Evolutionary conservation across 2,113 vertebrate species (phyloP), one percentile per base, ranked within the genome.

Genomic region (Malurus melanocephalus): DNA sequence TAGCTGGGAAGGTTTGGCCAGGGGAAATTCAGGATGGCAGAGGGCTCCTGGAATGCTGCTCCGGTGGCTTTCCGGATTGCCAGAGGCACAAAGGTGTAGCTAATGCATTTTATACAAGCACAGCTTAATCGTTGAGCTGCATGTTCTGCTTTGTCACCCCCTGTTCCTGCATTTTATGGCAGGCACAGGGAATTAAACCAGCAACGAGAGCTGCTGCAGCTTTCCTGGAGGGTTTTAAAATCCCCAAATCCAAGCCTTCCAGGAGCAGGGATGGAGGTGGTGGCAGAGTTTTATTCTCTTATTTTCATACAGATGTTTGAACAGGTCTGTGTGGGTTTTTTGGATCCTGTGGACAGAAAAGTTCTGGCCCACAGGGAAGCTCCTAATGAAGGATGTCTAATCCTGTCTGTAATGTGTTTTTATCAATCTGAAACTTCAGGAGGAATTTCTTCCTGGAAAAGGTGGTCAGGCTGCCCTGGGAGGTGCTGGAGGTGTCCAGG

Each of bases 81-180:
- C 77, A 4, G 85, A 60, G 65, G 89, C 69, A 5, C 56, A 3
- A 64, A 76, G 92, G 83, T 89, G 88, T 57, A 78, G 85, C 85
- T 94, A 72, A 88, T 81, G 92, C 85, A 78, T 86, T 83, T 89
- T 67, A 33, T 59, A 84, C 95, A 59, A 82, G 83, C 69, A 57
- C 32, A 68, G 77, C 74, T 88, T 83, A 42, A 61, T 30, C 30
- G 57, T 6, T 76, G 80, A 88, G 57, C 88, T 65, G 66, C 80
- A 3, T 38, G 86, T 93, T 91, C 92, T 91, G 85, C 90, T 91
- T 89, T 89, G 91, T 86, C 90, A 92, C 73, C 62, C 42, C 30
- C 0, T 64, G 74, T 72, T 80, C 73, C 88, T 74, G 69, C 80
- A 1, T 71, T 87, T 92, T 84, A 61, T 72, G 85, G 52, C 65